A percentile compares a stretch with the other conserved stretches of the same genome.
Conservation (phyloP, 2,797 vertebrate genomes). For the Spatula versicolor region DNA sequence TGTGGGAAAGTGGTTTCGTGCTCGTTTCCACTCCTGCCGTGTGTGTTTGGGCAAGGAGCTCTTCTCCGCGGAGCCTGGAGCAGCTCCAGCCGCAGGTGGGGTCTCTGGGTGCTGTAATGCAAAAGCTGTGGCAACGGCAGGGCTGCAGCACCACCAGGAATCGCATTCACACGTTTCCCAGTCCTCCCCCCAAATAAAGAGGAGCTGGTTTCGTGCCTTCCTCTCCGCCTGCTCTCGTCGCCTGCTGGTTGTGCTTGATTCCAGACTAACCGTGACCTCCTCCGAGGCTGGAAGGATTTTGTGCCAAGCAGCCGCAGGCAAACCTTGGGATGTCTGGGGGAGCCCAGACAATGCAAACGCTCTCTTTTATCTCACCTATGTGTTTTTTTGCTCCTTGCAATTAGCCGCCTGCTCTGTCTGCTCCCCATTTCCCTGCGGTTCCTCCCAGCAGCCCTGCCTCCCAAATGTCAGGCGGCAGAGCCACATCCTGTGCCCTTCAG, state of each 20-base stretch:
- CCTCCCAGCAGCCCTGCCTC: conserved; percentile 25
- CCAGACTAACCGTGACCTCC: conserved; percentile 58
- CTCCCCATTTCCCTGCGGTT: conserved; percentile 28
- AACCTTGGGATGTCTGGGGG: conserved; percentile 31
- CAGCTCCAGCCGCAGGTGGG: conserved; percentile 59
- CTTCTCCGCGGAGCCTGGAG: conserved; percentile 45
- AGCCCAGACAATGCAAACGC: conserved; percentile 39
- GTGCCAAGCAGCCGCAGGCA: conserved; percentile 38
- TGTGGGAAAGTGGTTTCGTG: conserved; percentile 55
- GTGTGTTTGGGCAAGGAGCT: conserved; percentile 59
- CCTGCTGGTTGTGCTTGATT: conserved; percentile 40
- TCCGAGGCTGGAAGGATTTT: conserved; percentile 48
- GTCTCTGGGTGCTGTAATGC: conserved; percentile 36
- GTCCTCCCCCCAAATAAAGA: conserved; percentile 39
- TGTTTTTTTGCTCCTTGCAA: conserved; percentile 43
- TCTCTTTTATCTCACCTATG: conserved; percentile 57
- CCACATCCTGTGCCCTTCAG: neutral
- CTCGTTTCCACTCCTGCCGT: conserved; percentile 55
- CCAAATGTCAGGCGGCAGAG: neutral
- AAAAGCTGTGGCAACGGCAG: conserved; percentile 52
- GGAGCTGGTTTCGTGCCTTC: conserved; percentile 42
- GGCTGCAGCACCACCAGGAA: conserved; percentile 4
- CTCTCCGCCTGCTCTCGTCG: neutral
- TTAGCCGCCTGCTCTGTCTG: conserved; percentile 50
- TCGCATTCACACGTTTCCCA: conserved; percentile 45